Base-by-base conservation (phyloP, 1,140 invertebrate species). In the Oncopodura yosiiana region DNA sequence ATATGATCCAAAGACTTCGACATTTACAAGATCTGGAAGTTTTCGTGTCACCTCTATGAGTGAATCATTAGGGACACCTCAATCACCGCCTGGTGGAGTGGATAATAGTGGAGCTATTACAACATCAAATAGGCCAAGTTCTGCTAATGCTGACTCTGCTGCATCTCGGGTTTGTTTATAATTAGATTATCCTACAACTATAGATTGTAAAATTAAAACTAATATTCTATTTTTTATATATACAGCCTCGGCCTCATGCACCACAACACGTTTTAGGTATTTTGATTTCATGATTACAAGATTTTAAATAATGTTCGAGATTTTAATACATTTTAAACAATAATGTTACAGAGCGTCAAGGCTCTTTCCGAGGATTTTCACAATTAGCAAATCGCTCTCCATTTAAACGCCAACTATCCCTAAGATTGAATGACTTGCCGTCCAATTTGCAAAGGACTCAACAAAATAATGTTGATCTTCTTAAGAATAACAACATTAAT, bases 331-430 rank as follows among this genome's bases (percentile, higher is more conserved):
- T n/a, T n/a, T n/a, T n/a, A n/a, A n/a, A 82, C 86, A 23, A 84
- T 86, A 53, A 85, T 96, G 81, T 74, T 97, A 16, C n/a, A n/a
- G 83, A 94, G 69, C 75, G 94, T 11, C 93, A 97, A 74, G 87
- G 90, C 37, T 95, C 90, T 41, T 95, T 95, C 73, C 77, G 93
- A 27, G 85, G 83, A 66, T 94, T 86, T 73, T 82, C 77, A 67
- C 85, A 81, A 66, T 73, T 86, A 53, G 85, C 82, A 60, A 81
- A 84, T 62, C 78, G 78, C 54, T 95, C 91, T 26, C 93, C 93
- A 6, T 96, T 97, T 72, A 97, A 97, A 74, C 76, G 93, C 21
- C 90, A 96, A 69, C 82, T 94, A 72, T 96, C 92, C 56, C 77
- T 97, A 56, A 80, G 21, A 23, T 80, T 95, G 58, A 88, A 83